These are phyloP conservation scores for Podilymbus podiceps DNA, from an alignment of 2,113 vertebrate species.

Conservation along the genomic window DNA sequence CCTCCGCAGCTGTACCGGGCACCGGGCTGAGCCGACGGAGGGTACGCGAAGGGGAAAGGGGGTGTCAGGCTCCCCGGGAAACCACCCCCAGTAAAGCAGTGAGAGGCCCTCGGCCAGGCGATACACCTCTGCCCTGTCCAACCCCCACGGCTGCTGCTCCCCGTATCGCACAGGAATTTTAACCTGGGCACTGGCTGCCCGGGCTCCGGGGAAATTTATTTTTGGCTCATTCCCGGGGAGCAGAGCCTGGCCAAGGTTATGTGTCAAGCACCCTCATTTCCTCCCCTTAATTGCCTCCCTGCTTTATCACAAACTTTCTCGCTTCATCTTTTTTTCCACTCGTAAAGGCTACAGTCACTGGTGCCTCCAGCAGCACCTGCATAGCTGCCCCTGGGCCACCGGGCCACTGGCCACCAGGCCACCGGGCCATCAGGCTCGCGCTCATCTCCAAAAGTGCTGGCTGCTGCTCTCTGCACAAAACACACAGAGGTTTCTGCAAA, in stretches of 20 bases:
- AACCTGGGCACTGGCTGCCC: neutral
- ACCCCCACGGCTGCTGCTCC: neutral
- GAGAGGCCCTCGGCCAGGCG: neutral
- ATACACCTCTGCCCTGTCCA: neutral
- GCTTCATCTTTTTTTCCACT: constrained; percentile 48
- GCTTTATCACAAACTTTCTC: constrained; percentile 56
- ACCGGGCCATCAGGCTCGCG: neutral
- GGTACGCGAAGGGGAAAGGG: accelerated
- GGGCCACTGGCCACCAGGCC: neutral
- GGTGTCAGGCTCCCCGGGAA: neutral
- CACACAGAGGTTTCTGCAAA: neutral
- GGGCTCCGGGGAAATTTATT: neutral
- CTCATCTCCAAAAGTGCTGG: neutral
- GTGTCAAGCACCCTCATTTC: neutral
- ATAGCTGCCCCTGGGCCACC: neutral
- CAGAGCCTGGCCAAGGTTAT: neutral
- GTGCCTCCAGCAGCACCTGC: neutral
- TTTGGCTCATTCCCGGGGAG: neutral
- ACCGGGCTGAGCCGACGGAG: neutral
- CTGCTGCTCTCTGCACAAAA: neutral
- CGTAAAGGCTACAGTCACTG: neutral
- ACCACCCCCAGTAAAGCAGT: neutral
- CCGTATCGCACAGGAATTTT: neutral
- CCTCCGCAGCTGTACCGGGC: neutral
- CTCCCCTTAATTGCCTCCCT: constrained; percentile 42